Evolutionary conservation across 2,888 invertebrate species (phyloP).

Genomic region (Drosophila niveifrons): DNA sequence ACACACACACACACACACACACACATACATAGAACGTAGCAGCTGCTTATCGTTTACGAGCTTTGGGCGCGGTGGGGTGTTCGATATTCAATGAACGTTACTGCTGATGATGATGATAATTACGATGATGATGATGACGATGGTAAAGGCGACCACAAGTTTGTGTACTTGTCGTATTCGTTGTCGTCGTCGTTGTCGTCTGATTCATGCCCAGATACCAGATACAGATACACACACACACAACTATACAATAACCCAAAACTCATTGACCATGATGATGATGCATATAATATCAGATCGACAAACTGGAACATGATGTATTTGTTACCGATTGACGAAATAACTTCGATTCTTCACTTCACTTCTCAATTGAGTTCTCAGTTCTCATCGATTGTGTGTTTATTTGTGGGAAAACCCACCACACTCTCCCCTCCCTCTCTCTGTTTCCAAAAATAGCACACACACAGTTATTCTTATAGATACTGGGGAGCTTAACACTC

Average conservation of each 20-base stretch:
- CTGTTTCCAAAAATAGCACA: slow-evolving; percentile 14
- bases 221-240: slow-evolving; percentile 14
- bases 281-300: slow-evolving; percentile 63
- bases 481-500: slow-evolving; percentile 32
- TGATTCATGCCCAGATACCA: slow-evolving; percentile 62
- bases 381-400: not conserved
- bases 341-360: slow-evolving; percentile 10
- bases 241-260: slow-evolving; percentile 34
- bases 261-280: slow-evolving; percentile 71
- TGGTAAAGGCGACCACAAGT: slow-evolving; percentile 1
- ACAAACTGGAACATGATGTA: slow-evolving; percentile 47
- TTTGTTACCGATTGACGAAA: slow-evolving; percentile 51
- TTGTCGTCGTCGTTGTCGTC: slow-evolving; percentile 30
- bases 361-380: not conserved
- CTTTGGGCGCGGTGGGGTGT: slow-evolving; percentile 42
- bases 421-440: not conserved
- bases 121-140: slow-evolving; percentile 6
- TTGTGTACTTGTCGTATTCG: slow-evolving; percentile 26
- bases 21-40: slow-evolving; percentile 19
- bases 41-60: slow-evolving; percentile 69
- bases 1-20: slow-evolving; percentile 24
- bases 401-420: slow-evolving; percentile 19
- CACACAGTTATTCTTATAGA: slow-evolving; percentile 27
- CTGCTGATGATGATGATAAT: slow-evolving; percentile 38
- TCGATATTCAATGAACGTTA: slow-evolving; percentile 70